Base-by-base conservation (phyloP, 2,797 vertebrate genomes). In the Selene dorsalis region DNA sequence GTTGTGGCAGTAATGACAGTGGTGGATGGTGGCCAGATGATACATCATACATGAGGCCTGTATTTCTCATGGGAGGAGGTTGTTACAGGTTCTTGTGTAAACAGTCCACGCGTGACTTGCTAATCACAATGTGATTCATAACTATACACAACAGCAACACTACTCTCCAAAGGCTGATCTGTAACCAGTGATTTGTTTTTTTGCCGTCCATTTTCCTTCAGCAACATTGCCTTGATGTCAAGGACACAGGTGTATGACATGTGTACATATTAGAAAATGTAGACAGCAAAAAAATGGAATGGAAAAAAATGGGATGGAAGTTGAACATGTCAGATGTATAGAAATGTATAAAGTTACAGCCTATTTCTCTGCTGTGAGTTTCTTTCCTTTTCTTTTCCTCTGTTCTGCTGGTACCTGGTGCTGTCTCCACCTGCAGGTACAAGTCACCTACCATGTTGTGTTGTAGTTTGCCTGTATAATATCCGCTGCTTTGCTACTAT, bases 1-100 rank as follows among this genome's bases (percentile, higher is more conserved):
- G 70, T 67, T 74, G 35, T 52, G 22, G 45, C 58, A 56, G 62
- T 52, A 59, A 69, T 62, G 70, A 72, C 53, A 47, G 45, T 45
- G 24, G 56, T 43, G 43, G 55, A 80, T 77, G 58, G 67, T 55
- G 52, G 60, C 56, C 78, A 73, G 57, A 77, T 85, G 72, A 82
- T 80, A 53, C 56, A 87, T 73, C 26, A 67, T 24, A 75, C 17
- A 59, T 18, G 1, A 18, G 45, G 45, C 32, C 32, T 38, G 72
- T 43, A 50, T 82, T 80, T 48, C 52, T 80, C 28, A 39, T 48
- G 67, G 43, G 30, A 82, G 41, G 41, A 56, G 52, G 50, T 71
- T 80, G 63, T 65, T 66, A 61, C 76, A 79, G 53, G 70, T 73
- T 70, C 48, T 58, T 67, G 69, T 68, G 80, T 58, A 77, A 90